These are phyloP conservation scores for Oophaga sylvatica DNA, from an alignment of 2,797 vertebrate genomes.

Conservation along the genomic window DNA sequence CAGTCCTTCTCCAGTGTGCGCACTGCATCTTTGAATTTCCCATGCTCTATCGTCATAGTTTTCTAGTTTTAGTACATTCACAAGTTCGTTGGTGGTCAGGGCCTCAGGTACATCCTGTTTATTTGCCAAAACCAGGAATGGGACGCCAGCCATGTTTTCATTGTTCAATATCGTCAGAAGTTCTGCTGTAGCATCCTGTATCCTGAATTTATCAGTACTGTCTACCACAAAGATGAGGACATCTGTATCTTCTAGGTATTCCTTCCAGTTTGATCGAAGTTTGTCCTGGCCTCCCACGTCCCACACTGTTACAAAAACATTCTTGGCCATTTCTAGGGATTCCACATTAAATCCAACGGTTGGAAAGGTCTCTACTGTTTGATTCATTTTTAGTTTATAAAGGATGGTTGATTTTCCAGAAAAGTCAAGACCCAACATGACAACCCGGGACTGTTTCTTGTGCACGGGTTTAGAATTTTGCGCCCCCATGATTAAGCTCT, in stretches of 20 bases:
- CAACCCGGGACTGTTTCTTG: conserved; percentile 75
- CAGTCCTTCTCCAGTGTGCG: conserved; percentile 78
- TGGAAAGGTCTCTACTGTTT: conserved; percentile 79
- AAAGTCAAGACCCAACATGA: conserved; percentile 86
- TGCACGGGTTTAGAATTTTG: conserved; percentile 74
- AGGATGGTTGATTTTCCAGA: conserved; percentile 89
- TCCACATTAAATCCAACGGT: conserved; percentile 90
- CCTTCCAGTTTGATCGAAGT: conserved; percentile 83
- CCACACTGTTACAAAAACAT: conserved; percentile 80
- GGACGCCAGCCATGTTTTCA: conserved; percentile 72
- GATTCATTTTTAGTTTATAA: conserved; percentile 77
- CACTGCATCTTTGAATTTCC: conserved; percentile 84
- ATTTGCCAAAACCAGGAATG: conserved; percentile 88
- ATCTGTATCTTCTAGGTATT: conserved; percentile 79
- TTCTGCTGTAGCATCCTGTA: conserved; percentile 75
- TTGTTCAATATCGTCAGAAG: conserved; percentile 77
- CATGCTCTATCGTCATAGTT: conserved; percentile 69
- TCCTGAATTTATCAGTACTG: conserved; percentile 74
- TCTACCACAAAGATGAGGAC: conserved; percentile 86
- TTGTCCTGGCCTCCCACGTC: conserved; percentile 83
- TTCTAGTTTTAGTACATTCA: conserved; percentile 68
- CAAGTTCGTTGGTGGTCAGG: conserved; percentile 76
- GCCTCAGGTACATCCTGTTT: conserved; percentile 81
- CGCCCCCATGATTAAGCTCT: conserved; percentile 77
- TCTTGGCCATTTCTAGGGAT: conserved; percentile 76